Percentiles rank a stretch among this genome's conserved stretches.
Evolutionary conservation across 2,797 vertebrate species (phyloP).

Genomic region (Phrynocephalus guinanensis): DNA sequence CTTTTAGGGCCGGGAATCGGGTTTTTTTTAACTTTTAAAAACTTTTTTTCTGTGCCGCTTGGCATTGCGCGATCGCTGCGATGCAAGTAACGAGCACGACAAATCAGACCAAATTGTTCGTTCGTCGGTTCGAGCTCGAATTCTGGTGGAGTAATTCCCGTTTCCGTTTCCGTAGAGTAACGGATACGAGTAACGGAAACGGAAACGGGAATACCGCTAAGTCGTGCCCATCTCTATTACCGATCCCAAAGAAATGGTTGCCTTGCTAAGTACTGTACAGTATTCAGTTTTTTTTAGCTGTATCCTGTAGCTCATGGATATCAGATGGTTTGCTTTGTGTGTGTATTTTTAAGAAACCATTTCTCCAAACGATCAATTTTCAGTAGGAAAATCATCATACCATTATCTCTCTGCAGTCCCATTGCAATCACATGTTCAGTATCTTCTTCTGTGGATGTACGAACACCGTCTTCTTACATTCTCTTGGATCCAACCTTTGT

Average conservation of each 20-base stretch:
- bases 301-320: conserved; percentile 9
- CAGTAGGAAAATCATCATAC: not conserved
- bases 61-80: too few relatives aligned
- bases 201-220: too few relatives aligned
- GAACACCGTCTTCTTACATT: not conserved
- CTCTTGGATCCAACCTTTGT: not conserved
- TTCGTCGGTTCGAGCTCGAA: too few relatives aligned
- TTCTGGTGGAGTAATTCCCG: too few relatives aligned
- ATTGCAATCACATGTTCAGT: not conserved
- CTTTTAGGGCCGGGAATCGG: too few relatives aligned
- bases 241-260: not conserved
- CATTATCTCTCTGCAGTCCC: accelerated
- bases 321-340: not conserved
- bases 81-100: too few relatives aligned
- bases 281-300: not conserved
- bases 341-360: too few relatives aligned
- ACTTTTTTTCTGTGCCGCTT: too few relatives aligned
- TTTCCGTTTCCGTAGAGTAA: too few relatives aligned
- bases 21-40: too few relatives aligned
- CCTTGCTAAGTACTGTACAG: not conserved
- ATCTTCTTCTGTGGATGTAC: not conserved
- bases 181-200: too few relatives aligned
- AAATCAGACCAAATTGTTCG: too few relatives aligned
- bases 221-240: not conserved
- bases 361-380: not conserved